Evolutionary conservation across 2,797 vertebrate genomes (phyloP).

Genomic region (Gymnodraco acuticeps): DNA sequence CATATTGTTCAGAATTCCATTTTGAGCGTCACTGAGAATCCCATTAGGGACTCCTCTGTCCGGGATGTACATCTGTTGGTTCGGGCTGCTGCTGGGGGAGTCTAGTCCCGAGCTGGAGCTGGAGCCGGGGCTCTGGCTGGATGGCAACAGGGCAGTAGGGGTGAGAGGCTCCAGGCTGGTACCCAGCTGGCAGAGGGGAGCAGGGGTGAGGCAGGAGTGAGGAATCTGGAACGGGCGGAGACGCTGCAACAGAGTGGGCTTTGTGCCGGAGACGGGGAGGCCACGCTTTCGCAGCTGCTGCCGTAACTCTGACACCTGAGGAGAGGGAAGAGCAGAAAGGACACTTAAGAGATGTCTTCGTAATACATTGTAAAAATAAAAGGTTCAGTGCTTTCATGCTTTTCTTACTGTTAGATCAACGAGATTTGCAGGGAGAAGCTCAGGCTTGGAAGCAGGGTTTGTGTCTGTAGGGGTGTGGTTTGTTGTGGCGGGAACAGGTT

Average conservation of each 20-base stretch:
- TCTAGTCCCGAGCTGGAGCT: constrained; percentile 73
- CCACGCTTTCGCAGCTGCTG: constrained; percentile 92
- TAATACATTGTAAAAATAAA: not conserved
- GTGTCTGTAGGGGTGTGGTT: constrained; percentile 68
- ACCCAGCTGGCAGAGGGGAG: constrained; percentile 80
- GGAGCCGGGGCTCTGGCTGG: constrained; percentile 71
- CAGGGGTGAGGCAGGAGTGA: constrained; percentile 76
- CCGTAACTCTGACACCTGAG: constrained; percentile 92
- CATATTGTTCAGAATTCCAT: constrained; percentile 40
- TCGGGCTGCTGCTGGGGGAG: constrained; percentile 70
- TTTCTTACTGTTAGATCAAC: constrained; percentile 88
- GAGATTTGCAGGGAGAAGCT: constrained; percentile 87
- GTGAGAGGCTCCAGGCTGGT: constrained; percentile 64
- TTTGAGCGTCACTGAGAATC: constrained; percentile 56
- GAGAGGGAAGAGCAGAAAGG: not conserved
- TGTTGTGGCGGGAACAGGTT: constrained; percentile 72
- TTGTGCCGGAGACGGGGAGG: constrained; percentile 93
- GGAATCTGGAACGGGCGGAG: constrained; percentile 89
- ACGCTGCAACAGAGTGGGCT: constrained; percentile 90
- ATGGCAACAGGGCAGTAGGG: constrained; percentile 49
- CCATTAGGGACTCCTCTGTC: constrained; percentile 69
- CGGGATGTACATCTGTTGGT: constrained; percentile 73
- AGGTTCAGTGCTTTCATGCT: not conserved
- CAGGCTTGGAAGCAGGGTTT: constrained; percentile 79
- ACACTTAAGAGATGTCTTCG: not conserved